phyloP scores from a whole-genome alignment of 2,113 vertebrate species.

The Sakesphorus luctuosus region DNA sequence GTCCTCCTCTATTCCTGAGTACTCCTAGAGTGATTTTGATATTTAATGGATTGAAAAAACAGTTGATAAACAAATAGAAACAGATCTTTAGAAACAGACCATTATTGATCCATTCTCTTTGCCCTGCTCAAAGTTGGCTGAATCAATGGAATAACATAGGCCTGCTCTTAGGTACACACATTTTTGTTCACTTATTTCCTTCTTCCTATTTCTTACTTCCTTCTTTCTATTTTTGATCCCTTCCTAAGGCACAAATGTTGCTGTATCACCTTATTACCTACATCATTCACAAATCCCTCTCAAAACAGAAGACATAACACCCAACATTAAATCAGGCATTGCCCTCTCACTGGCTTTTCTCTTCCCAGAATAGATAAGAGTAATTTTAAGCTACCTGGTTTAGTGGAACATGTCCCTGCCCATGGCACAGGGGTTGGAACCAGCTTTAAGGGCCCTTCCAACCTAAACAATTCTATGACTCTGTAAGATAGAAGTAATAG shows the following conservation, averaged over 20 bases:
- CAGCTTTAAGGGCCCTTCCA: not conserved
- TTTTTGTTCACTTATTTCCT: not conserved
- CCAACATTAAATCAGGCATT: not conserved
- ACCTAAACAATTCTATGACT: not conserved
- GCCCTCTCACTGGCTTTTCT: not conserved
- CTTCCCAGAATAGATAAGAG: not conserved
- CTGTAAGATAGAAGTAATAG: not conserved
- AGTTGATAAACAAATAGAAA: not conserved
- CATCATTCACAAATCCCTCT: not conserved
- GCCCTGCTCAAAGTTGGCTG: not conserved
- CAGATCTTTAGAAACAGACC: not conserved
- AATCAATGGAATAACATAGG: not conserved
- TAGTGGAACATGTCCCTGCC: not conserved
- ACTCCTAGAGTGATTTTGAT: not conserved
- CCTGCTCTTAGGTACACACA: accelerated
- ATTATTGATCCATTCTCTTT: not conserved
- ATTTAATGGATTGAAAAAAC: not conserved
- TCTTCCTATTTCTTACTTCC: not conserved
- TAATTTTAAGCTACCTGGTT: not conserved
- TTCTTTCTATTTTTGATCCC: not conserved
- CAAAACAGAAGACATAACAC: not conserved
- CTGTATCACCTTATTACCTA: not conserved
- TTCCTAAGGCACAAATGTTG: not conserved
- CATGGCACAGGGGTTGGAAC: not conserved
- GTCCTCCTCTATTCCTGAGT: not conserved